Evolutionary conservation across 2,113 vertebrate species (phyloP).

Genomic region (Neotoma lepida): DNA sequence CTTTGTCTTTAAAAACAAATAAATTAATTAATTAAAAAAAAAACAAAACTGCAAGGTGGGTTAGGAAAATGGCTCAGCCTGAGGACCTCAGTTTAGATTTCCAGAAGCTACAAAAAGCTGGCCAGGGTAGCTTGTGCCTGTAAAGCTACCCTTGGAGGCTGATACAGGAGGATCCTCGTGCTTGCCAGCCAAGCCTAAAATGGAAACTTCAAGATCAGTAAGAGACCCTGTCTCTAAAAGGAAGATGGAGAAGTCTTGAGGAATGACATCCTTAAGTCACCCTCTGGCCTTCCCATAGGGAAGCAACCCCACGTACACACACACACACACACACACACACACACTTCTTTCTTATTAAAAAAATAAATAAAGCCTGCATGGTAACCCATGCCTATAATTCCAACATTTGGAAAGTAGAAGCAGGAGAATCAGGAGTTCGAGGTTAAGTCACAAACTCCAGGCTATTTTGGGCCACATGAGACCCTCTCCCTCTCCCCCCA

Average conservation of each 20-base stretch:
- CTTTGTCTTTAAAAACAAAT: background rate
- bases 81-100: background rate
- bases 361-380: background rate
- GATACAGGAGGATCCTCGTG: background rate
- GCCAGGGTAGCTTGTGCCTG: background rate
- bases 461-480: background rate
- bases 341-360: background rate
- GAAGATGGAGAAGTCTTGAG: background rate
- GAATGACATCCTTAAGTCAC: background rate
- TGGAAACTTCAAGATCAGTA: background rate
- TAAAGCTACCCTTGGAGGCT: background rate
- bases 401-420: background rate
- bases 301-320: background rate
- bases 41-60: background rate
- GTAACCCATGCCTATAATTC: background rate
- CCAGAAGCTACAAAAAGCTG: background rate
- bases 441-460: background rate
- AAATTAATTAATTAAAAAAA: no score
- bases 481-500: background rate
- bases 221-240: background rate
- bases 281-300: background rate
- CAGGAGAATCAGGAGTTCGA: background rate
- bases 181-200: background rate
- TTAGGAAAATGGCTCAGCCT: background rate
- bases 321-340: background rate